Evolutionary conservation across 2,113 vertebrate genomes (phyloP), one percentile per base, ranked within the genome.

Genomic region (Lethenteron reissneri): DNA sequence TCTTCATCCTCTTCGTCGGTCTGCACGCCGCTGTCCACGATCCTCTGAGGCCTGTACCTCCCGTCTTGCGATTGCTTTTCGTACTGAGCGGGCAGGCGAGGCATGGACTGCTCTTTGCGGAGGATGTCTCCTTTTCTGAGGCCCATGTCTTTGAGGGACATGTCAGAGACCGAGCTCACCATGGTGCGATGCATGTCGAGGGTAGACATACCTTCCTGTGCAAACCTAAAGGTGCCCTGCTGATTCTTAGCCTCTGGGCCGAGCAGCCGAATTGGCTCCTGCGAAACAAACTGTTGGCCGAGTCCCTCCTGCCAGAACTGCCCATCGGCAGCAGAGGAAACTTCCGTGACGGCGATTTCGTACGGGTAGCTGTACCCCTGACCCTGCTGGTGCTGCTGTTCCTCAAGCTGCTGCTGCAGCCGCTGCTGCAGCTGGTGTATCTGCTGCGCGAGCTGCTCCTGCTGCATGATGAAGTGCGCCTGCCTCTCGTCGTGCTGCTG

Each of bases 401-500:
- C 84, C 60, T 97, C 92, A 9, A 99, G 87, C 77, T 96, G 90
- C 3, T 92, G 82, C 72, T 97, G 94, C 58, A 99, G 88, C 72
- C 92, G 87, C 62, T 97, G 92, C 70, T 92, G 87, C 21, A 99
- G 81, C 69, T 99, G 94, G 71, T 92, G 17, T 74, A 92, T 91
- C 57, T 97, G 94, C 76, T 99, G 92, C 8, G 83, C 86, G 75
- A 94, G 81, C 0, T 90, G 92, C 77, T 99, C 90, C 75, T 99
- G 94, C 68, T 95, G 87, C 80, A 94, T 90, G 78, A 97, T 85
- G 73, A 90, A 85, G 69, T 99, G 94, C 71, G 92, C 91, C 78
- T 97, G 90, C 57, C 92, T 82, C 58, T 97, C 94, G 72, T 99
- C 91, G 70, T 99, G 90, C 75, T 99, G 90, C 72, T 96, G 94